Evolutionary conservation across 2,797 vertebrate species (phyloP).

Genomic region (Fringilla coelebs): DNA sequence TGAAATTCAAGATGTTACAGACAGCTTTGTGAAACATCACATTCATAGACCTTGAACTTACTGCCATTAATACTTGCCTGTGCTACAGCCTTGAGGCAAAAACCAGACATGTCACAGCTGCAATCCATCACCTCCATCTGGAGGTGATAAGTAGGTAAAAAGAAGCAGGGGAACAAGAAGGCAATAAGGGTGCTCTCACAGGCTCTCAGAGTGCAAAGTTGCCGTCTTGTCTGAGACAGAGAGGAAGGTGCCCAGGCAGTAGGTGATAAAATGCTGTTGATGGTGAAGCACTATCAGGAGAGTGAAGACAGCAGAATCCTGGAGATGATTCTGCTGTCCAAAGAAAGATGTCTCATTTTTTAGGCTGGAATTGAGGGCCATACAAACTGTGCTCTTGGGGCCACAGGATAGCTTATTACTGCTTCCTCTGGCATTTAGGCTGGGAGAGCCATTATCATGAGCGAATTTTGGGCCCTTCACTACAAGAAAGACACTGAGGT

Average conservation of each 20-base stretch:
- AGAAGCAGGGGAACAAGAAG: neutral
- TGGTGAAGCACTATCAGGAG: neutral
- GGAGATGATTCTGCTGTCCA: no score
- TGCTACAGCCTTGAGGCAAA: neutral
- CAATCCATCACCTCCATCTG: neutral
- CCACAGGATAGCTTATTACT: neutral
- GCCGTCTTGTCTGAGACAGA: neutral
- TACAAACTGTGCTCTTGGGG: neutral
- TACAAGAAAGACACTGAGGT: neutral
- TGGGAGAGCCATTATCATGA: neutral
- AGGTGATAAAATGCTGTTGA: neutral
- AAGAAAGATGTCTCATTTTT: neutral
- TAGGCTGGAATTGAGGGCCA: neutral
- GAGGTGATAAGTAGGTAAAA: neutral
- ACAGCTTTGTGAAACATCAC: neutral
- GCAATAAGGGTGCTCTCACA: neutral
- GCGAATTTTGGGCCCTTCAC: neutral
- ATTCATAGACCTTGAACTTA: neutral
- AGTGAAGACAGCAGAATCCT: neutral
- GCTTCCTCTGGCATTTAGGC: neutral
- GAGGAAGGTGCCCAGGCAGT: neutral
- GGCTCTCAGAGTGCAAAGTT: neutral
- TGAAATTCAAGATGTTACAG: neutral
- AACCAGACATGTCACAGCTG: neutral
- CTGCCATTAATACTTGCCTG: neutral